A percentile compares a stretch with the other conserved stretches of the same genome.
phyloP scores from a whole-genome alignment of 1,140 invertebrate genomes.

The Whitmania pigra region DNA sequence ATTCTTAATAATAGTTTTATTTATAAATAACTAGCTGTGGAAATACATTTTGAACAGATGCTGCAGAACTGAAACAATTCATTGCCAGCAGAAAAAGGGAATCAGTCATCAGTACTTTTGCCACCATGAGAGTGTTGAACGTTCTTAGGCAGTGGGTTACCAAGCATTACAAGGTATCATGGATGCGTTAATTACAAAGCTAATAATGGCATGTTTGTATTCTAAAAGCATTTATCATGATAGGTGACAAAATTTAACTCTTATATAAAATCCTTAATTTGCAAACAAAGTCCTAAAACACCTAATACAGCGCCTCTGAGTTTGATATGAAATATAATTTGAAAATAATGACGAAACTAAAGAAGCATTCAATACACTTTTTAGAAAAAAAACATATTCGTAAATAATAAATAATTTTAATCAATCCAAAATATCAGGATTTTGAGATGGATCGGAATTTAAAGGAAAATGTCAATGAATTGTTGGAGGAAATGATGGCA shows the following conservation, averaged over 20 bases:
- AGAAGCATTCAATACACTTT: no score
- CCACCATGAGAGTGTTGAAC: constrained; percentile 81
- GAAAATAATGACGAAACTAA: no score
- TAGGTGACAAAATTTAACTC: no score
- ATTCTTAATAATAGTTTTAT: no score
- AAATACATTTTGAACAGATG: not conserved
- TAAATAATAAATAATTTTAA: not conserved
- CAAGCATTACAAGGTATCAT: constrained; percentile 49
- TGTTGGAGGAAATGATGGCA: constrained; percentile 74
- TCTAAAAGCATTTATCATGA: not conserved
- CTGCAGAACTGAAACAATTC: constrained; percentile 36
- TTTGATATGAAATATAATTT: no score
- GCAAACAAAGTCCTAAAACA: no score
- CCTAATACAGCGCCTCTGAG: no score
- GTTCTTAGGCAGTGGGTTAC: constrained; percentile 67
- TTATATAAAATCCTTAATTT: no score
- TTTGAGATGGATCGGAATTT: constrained; percentile 67
- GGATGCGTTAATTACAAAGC: not conserved
- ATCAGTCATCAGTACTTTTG: constrained; percentile 78
- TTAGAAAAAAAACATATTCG: not conserved
- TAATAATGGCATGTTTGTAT: not conserved
- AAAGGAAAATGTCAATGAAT: constrained; percentile 65
- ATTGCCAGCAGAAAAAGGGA: constrained; percentile 52
- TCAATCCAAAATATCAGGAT: constrained; percentile 46
- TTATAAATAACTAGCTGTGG: not conserved